A percentile compares a stretch with the other conserved stretches of the same genome.
Evolutionary conservation across 1,140 invertebrate species (phyloP).

Genomic region (Limonius californicus): DNA sequence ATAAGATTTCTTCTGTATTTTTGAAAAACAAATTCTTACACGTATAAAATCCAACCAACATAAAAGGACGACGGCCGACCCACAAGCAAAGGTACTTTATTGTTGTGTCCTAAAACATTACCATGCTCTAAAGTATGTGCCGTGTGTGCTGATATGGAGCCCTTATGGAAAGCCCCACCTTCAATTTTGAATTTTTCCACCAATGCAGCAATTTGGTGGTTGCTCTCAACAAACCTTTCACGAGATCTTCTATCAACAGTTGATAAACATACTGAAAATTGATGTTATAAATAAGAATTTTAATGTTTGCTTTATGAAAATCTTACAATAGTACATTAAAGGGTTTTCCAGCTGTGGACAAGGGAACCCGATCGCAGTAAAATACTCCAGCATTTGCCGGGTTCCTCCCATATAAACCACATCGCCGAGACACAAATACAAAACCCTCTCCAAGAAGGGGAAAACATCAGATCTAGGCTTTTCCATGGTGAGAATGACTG

Average conservation of each 20-base stretch:
- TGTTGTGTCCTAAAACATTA: constrained; percentile 46
- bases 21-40: constrained; percentile 54
- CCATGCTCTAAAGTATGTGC: constrained; percentile 33
- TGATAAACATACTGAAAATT: constrained; percentile 72
- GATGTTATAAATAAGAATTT: neutral
- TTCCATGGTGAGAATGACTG: constrained; percentile 86
- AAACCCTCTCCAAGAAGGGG: constrained; percentile 81
- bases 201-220: constrained; percentile 84
- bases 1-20: neutral
- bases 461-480: constrained; percentile 91
- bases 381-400: constrained; percentile 85
- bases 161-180: constrained; percentile 63
- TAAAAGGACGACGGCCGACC: constrained; percentile 68
- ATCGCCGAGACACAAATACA: constrained; percentile 83
- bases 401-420: constrained; percentile 89
- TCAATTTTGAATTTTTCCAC: constrained; percentile 90
- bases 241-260: constrained; percentile 85
- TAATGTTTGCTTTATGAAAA: no score
- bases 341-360: constrained; percentile 91
- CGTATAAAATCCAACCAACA: constrained; percentile 69
- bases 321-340: constrained; percentile 89
- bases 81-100: constrained; percentile 67
- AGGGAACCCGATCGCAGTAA: constrained; percentile 85
- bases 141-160: constrained; percentile 37
- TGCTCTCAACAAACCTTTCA: constrained; percentile 87